phyloP scores from a whole-genome alignment of 2,113 vertebrate genomes.

The Lophius piscatorius region DNA sequence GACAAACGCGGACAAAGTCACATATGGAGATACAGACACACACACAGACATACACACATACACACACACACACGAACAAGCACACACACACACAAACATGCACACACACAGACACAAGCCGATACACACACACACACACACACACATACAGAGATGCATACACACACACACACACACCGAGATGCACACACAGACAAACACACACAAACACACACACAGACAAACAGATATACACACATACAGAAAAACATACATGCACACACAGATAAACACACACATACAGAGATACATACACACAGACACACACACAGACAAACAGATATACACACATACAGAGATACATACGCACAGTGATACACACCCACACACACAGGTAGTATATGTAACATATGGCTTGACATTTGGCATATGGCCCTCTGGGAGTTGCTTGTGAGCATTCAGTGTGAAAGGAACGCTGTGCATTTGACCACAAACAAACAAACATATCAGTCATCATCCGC shows the following conservation, averaged over 20 bases:
- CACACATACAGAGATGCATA: constrained; percentile 1
- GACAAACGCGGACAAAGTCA: not conserved
- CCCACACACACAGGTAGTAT: not conserved
- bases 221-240: not conserved
- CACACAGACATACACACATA: no score
- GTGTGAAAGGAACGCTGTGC: constrained; percentile 17
- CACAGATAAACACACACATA: not conserved
- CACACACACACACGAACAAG: no score
- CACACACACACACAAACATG: no score
- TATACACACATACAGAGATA: no score
- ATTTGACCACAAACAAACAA: constrained; percentile 22
- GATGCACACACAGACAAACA: not conserved
- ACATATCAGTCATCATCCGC: constrained; percentile 41
- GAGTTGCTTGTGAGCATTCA: constrained; percentile 4
- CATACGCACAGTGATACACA: not conserved
- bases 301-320: no score
- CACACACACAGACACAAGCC: no score
- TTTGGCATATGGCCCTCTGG: constrained; percentile 32
- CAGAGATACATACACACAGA: no score
- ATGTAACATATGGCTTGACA: constrained; percentile 36
- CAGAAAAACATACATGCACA: no score
- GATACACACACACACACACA: not conserved
- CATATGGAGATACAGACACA: not conserved
- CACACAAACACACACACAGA: not conserved
- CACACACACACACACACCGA: not conserved